Base-by-base conservation (phyloP, 2,888 invertebrate genomes). In the Agapostemon virescens region DNA sequence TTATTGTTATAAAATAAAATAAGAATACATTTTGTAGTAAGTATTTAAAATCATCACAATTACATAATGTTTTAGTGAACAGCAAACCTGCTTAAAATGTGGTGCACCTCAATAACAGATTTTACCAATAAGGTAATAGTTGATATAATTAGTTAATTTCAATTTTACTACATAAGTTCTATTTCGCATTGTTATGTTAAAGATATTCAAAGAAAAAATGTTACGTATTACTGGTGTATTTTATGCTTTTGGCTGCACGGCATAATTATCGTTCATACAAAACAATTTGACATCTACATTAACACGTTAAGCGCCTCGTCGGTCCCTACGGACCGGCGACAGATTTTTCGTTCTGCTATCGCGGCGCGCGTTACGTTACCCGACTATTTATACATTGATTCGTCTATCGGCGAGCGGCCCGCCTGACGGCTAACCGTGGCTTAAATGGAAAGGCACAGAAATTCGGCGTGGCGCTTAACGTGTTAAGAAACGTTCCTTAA, bases 81-180 rank as follows among this genome's bases (percentile, higher is more conserved):
- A 88, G 77, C 90, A 88, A 77, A 84, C 85, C 75, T 92, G 91
- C 87, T 83, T 89, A 75, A 88, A 91, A 70, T 92, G 92, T 84
- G 89, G 89, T 81, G 85, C 87, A 77, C 52, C 84, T 17, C 85
- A 86, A 78, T 85, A 85, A 70, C 52, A 71, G 20, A 33, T 75
- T 30, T 45, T 52, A 76, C 30, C 55, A 20, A 20, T 68, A 40
- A n/a, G 30, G 36, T 49, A 42, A 33, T 66, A 66, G 61, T 71
- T 79, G 69, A 40, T 71, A 58, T 69, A 58, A 79, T 58, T 72
- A 69, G 66, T n/a, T 66, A 67, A 55, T 30, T 69, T 49, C 13
- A 71, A 13, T 71, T 52, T 61, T 67, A 38, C 42, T 61, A 11
- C 61, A 17, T 67, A 58, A 38, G 20, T 26, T 26, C 58, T 55